These are phyloP conservation scores for Lethocerus indicus DNA, from an alignment of 1,140 invertebrate species.

Conservation along the genomic window DNA sequence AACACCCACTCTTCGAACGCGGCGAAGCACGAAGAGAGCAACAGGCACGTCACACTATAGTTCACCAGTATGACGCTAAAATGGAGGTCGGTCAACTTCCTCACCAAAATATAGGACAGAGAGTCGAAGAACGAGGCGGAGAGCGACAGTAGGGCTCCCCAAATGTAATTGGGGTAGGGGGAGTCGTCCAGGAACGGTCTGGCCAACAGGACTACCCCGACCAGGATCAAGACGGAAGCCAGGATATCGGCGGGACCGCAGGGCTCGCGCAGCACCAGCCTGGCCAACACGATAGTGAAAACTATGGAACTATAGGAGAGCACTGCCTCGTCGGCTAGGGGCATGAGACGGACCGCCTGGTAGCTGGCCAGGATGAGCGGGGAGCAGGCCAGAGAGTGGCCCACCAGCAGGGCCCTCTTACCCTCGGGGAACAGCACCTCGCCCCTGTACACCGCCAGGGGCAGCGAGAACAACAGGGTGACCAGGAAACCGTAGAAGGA, in stretches of 20 bases:
- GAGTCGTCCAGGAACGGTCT: not conserved
- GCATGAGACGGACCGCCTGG: conserved; percentile 5
- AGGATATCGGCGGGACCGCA: not conserved
- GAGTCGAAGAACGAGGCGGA: conserved; percentile 2
- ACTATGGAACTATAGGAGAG: conserved; percentile 4
- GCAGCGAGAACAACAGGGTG: not conserved
- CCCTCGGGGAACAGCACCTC: conserved; percentile 1
- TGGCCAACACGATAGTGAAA: conserved; percentile 6
- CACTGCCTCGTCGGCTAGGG: conserved; percentile 5
- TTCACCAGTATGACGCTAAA: not conserved
- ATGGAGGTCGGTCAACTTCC: not conserved
- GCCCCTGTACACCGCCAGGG: not conserved
- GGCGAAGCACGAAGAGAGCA: too few relatives aligned
- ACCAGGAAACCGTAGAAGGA: not conserved
- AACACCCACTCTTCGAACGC: not conserved
- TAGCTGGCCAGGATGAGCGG: not conserved
- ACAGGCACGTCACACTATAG: not conserved
- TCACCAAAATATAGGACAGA: not conserved
- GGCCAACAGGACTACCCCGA: not conserved
- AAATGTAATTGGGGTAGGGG: conserved; percentile 1
- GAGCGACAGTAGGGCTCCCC: not conserved
- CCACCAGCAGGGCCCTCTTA: not conserved
- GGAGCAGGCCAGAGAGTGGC: not conserved
- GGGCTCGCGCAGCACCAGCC: conserved; percentile 2
- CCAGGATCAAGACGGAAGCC: not conserved